Conservation (phyloP, 2,797 vertebrate genomes). For the Picus viridis region DNA sequence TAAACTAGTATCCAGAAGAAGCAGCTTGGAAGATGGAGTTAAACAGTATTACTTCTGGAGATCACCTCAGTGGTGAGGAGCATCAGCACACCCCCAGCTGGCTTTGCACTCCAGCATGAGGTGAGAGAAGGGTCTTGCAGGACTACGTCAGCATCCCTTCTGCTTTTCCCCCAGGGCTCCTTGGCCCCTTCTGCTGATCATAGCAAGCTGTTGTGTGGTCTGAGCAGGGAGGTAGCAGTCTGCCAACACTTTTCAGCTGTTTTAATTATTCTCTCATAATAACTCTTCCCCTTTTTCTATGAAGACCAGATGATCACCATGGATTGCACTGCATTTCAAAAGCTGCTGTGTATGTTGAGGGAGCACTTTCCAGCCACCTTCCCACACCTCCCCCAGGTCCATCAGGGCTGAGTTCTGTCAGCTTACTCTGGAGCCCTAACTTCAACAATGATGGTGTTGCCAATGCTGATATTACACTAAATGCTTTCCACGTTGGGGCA, state of each 20-base stretch:
- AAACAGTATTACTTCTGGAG: rapidly evolving
- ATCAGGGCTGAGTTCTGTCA: neutral
- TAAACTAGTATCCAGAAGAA: neutral
- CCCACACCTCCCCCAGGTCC: neutral
- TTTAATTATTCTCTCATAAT: conserved; percentile 75
- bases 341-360: neutral
- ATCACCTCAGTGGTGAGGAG: neutral
- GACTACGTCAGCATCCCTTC: neutral
- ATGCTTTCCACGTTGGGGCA: conserved; percentile 66
- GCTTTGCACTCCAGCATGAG: neutral
- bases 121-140: conserved; percentile 2
- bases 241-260: conserved; percentile 68
- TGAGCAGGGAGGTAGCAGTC: conserved; percentile 31
- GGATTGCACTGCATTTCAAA: neutral
- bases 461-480: conserved; percentile 59
- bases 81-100: rapidly evolving
- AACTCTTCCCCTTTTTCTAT: conserved; percentile 69
- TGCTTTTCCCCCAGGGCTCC: neutral
- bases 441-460: conserved; percentile 47
- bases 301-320: conserved; percentile 69
- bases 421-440: conserved; percentile 8
- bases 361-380: neutral
- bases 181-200: conserved; percentile 54
- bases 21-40: neutral
- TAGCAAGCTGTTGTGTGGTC: conserved; percentile 69